phyloP scores from a whole-genome alignment of 2,888 invertebrate genomes.

The Parnassius apollo region DNA sequence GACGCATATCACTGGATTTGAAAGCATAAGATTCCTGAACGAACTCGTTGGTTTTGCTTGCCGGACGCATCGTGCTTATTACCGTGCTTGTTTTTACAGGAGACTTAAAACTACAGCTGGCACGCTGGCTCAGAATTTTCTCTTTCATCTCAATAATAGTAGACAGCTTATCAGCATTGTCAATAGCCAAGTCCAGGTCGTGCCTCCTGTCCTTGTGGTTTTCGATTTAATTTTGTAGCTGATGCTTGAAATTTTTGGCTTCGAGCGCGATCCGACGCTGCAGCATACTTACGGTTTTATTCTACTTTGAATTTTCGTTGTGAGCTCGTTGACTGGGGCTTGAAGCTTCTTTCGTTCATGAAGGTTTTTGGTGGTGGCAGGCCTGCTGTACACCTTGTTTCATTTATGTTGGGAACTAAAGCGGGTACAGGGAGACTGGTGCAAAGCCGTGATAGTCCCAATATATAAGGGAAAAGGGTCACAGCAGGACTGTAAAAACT shows the following conservation, averaged over 20 bases:
- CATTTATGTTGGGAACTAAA: no score
- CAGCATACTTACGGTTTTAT: slow-evolving; percentile 82
- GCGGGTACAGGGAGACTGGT: no score
- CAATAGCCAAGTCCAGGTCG: slow-evolving; percentile 83
- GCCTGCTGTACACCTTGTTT: no score
- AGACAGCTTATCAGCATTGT: slow-evolving; percentile 82
- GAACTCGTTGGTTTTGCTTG: slow-evolving; percentile 42
- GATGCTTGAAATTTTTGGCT: slow-evolving; percentile 87
- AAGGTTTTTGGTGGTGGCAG: no score
- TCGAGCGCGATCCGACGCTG: slow-evolving; percentile 87
- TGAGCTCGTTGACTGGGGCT: slow-evolving; percentile 81
- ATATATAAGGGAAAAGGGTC: no score
- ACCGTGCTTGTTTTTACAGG: slow-evolving; percentile 51
- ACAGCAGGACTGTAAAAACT: no score
- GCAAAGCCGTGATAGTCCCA: no score
- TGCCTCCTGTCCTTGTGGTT: slow-evolving; percentile 86
- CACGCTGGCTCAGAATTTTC: slow-evolving; percentile 62
- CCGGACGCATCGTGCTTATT: slow-evolving; percentile 38
- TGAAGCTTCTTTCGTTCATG: slow-evolving; percentile 88
- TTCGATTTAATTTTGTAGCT: slow-evolving; percentile 84
- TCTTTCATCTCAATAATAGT: slow-evolving; percentile 81
- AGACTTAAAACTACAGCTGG: slow-evolving; percentile 55
- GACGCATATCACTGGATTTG: slow-evolving; percentile 14
- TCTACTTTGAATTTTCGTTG: slow-evolving; percentile 82
- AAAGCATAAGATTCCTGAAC: slow-evolving; percentile 1